Evolutionary conservation across 2,888 invertebrate species (phyloP).

Genomic region (Euphydryas editha): DNA sequence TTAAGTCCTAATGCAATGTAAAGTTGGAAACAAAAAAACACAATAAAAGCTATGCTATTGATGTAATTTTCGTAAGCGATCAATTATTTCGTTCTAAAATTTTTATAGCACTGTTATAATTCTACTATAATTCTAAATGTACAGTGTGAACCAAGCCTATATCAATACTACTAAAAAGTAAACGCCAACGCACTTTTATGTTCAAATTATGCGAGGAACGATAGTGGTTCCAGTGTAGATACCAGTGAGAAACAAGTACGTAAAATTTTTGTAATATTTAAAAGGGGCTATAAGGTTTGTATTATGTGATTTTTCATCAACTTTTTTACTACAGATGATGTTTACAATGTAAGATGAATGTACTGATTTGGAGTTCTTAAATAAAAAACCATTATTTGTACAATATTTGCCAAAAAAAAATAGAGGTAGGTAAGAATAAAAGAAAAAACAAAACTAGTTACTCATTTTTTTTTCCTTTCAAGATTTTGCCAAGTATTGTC

Average conservation of each 20-base stretch:
- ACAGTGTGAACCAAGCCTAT: constrained; percentile 5
- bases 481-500: too few relatives aligned
- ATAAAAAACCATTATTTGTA: too few relatives aligned
- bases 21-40: background rate
- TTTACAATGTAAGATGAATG: too few relatives aligned
- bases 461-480: too few relatives aligned
- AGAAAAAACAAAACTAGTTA: too few relatives aligned
- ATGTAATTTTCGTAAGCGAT: background rate
- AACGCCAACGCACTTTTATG: background rate
- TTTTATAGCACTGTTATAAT: background rate
- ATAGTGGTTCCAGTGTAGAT: background rate
- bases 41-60: background rate
- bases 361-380: background rate
- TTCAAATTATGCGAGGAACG: constrained; percentile 10
- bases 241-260: constrained; percentile 13
- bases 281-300: background rate
- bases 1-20: background rate
- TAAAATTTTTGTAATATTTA: background rate
- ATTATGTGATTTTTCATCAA: too few relatives aligned
- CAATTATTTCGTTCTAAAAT: background rate
- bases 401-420: too few relatives aligned
- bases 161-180: background rate
- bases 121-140: constrained; percentile 14
- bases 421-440: too few relatives aligned
- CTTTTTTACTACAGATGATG: too few relatives aligned